Conservation (phyloP, 2,113 vertebrate species). For the Hippoglossus stenolepis region DNA sequence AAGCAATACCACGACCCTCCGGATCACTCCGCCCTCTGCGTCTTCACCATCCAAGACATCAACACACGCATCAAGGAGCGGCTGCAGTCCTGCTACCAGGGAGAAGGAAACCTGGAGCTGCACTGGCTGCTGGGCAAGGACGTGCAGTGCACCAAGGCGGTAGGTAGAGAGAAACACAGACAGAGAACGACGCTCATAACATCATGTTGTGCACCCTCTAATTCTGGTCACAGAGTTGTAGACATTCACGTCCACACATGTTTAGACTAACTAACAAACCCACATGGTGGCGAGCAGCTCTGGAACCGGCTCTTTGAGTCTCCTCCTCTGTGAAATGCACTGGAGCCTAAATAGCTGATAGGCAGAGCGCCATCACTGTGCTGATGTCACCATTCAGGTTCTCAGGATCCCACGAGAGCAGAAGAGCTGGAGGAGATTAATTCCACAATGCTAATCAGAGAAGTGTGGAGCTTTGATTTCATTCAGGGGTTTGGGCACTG, state of each 20-base stretch:
- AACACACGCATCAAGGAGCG: slow-evolving; percentile 93
- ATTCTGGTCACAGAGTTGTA: neutral
- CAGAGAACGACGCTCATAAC: neutral
- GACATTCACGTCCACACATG: neutral
- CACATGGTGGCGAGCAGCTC: neutral
- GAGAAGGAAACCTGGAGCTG: slow-evolving; percentile 95
- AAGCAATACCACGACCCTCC: slow-evolving; percentile 93
- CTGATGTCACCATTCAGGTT: slow-evolving; percentile 59
- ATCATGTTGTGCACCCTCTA: neutral
- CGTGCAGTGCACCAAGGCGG: slow-evolving; percentile 96
- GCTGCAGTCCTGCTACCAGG: slow-evolving; percentile 96
- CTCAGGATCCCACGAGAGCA: slow-evolving; percentile 53
- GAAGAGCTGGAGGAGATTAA: slow-evolving; percentile 65
- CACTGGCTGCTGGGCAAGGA: slow-evolving; percentile 98
- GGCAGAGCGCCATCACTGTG: slow-evolving; percentile 22
- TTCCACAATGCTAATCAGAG: slow-evolving; percentile 73
- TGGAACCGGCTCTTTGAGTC: slow-evolving; percentile 29
- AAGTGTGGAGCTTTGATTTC: slow-evolving; percentile 74
- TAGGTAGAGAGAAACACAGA: slow-evolving; percentile 67
- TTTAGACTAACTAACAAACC: slow-evolving; percentile 2
- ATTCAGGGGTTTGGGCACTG: slow-evolving; percentile 63
- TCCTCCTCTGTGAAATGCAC: slow-evolving; percentile 10
- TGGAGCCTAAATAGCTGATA: slow-evolving; percentile 48
- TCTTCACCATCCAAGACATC: slow-evolving; percentile 90
- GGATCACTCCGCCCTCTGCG: slow-evolving; percentile 91